These are phyloP conservation scores for Coregonus clupeaformis DNA, from an alignment of 2,113 vertebrate species.

Conservation along the genomic window DNA sequence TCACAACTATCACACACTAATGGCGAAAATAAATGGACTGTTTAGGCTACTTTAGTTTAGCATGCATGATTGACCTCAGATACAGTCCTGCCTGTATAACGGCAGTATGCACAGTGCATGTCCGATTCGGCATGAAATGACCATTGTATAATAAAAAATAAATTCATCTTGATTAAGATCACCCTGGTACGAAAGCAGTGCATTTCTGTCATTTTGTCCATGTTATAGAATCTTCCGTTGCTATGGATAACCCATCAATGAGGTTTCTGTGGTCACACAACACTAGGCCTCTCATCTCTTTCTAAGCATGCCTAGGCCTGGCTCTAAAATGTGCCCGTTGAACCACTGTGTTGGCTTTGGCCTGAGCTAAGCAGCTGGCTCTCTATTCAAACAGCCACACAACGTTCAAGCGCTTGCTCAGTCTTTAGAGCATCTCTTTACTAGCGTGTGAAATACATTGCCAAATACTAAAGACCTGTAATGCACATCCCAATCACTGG, in stretches of 20 bases:
- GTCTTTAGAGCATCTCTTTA: constrained; percentile 17
- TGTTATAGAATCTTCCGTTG: not conserved
- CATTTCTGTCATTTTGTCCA: not conserved
- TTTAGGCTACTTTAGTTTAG: constrained; percentile 46
- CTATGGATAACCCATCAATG: constrained; percentile 20
- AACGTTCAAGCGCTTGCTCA: constrained; percentile 29
- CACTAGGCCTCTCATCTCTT: constrained; percentile 13
- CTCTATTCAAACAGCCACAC: constrained; percentile 32
- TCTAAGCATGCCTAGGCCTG: constrained; percentile 1
- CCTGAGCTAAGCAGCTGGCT: constrained; percentile 29
- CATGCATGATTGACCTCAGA: constrained; percentile 42
- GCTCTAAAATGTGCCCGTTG: constrained; percentile 20
- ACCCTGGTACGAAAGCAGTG: constrained; percentile 17
- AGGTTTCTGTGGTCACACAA: constrained; percentile 15
- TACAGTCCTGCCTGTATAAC: constrained; percentile 25
- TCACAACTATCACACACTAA: constrained; percentile 30
- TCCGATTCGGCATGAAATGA: not conserved
- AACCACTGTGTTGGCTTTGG: constrained; percentile 22
- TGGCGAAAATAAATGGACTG: constrained; percentile 58
- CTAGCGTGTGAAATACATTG: not conserved
- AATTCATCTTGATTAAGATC: constrained; percentile 30
- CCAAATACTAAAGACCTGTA: not conserved
- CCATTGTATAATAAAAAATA: constrained; percentile 28
- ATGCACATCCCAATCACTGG: no score
- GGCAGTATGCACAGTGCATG: not conserved